Conservation (phyloP, 2,888 invertebrate genomes). For the Mystacides longicornis region DNA sequence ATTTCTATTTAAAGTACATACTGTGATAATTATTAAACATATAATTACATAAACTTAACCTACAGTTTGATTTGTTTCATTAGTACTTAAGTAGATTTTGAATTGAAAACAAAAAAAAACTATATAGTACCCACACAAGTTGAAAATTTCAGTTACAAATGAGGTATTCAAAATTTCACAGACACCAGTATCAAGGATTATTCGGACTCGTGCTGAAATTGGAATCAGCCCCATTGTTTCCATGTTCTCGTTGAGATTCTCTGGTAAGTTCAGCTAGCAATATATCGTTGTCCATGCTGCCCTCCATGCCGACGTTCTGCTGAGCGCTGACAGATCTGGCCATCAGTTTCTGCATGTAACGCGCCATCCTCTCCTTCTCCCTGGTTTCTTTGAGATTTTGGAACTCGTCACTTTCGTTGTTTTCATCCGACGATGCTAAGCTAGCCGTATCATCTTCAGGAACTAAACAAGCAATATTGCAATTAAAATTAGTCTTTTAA, state of each 20-base stretch:
- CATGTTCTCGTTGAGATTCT: slow-evolving; percentile 10
- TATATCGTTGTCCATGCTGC: slow-evolving; percentile 20
- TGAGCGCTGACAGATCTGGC: slow-evolving; percentile 53
- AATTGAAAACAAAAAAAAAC: too few species aligned
- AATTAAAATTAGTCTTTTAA: too few species aligned
- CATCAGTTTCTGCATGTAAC: slow-evolving; percentile 52
- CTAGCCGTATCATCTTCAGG: slow-evolving; percentile 24
- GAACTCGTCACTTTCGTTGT: slow-evolving; percentile 56
- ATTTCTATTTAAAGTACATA: too few species aligned
- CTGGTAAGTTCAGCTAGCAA: slow-evolving; percentile 20
- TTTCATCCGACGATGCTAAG: slow-evolving; percentile 27
- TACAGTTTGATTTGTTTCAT: too few species aligned
- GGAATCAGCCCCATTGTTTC: not conserved
- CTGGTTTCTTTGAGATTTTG: slow-evolving; percentile 59
- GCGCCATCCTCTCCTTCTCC: slow-evolving; percentile 59
- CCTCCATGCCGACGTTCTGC: slow-evolving; percentile 29
- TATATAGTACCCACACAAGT: too few species aligned
- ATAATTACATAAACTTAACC: too few species aligned
- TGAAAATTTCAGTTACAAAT: too few species aligned
- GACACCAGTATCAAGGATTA: slow-evolving; percentile 5
- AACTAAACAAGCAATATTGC: slow-evolving; percentile 12
- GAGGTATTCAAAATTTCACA: too few species aligned
- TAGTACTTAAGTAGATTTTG: too few species aligned
- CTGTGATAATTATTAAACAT: too few species aligned
- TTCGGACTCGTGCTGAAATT: slow-evolving; percentile 11